These are phyloP conservation scores for Leptosomus discolor DNA, from an alignment of 2,113 vertebrate genomes.

Conservation along the genomic window DNA sequence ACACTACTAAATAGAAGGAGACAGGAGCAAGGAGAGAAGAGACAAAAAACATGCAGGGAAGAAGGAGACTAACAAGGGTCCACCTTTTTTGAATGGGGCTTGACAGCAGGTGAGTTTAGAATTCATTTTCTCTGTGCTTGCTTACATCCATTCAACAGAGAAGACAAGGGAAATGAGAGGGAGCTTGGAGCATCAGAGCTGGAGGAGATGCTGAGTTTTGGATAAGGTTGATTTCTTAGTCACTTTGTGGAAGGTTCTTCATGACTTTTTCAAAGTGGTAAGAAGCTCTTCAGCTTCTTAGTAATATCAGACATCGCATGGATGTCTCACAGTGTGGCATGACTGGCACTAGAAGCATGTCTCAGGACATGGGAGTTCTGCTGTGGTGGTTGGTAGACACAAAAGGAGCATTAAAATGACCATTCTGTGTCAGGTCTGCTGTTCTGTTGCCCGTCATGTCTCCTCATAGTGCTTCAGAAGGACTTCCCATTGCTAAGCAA, in stretches of 20 bases:
- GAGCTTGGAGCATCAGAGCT: neutral
- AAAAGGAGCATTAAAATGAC: neutral
- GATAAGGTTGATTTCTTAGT: neutral
- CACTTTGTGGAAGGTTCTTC: neutral
- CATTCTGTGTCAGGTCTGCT: accelerated
- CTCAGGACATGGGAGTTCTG: accelerated
- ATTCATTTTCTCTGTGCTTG: neutral
- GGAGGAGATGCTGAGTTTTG: neutral
- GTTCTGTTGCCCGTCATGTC: neutral
- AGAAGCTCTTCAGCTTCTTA: neutral
- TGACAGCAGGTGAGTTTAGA: neutral
- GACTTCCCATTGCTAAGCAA: neutral
- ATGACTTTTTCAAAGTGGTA: neutral
- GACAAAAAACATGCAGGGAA: neutral
- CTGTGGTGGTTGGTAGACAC: accelerated
- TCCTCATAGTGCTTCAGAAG: neutral
- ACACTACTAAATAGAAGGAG: neutral
- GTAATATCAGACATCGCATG: accelerated
- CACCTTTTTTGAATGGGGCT: neutral
- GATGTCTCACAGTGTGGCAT: accelerated
- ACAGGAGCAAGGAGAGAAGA: neutral
- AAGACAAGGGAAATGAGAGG: neutral
- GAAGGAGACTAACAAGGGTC: neutral
- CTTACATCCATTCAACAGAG: neutral
- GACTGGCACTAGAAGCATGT: neutral